Conservation (phyloP, 2,113 vertebrate species). For the Penelope pileata region DNA sequence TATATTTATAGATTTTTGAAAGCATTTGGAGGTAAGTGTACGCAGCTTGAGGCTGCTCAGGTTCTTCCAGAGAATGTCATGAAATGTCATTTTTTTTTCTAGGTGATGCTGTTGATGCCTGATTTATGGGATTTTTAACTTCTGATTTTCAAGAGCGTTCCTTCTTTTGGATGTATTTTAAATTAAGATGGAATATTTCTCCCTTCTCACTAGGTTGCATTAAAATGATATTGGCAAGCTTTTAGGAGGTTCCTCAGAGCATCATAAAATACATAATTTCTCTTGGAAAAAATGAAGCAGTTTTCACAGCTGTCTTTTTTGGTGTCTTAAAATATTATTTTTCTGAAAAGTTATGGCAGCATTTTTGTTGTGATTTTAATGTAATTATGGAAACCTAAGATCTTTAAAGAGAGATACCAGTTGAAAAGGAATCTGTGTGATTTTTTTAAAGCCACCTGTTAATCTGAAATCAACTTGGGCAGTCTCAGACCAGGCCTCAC, state of each 20-base stretch:
- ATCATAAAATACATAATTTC: constrained; percentile 49
- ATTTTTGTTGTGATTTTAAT: constrained; percentile 56
- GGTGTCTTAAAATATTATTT: constrained; percentile 22
- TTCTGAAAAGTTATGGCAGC: constrained; percentile 42
- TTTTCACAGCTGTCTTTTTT: constrained; percentile 56
- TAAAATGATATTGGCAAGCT: constrained; percentile 47
- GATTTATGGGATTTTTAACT: constrained; percentile 57
- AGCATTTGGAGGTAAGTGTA: constrained; percentile 67
- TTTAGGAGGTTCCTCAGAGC: constrained; percentile 59
- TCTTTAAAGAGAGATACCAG: constrained; percentile 47
- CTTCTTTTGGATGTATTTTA: constrained; percentile 60
- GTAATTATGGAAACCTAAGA: constrained; percentile 75
- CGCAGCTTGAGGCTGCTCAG: constrained; percentile 60
- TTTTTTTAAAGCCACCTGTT: constrained; percentile 49
- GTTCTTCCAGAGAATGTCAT: constrained; percentile 70
- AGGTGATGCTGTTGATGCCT: constrained; percentile 63
- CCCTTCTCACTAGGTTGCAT: constrained; percentile 43
- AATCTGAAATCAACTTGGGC: constrained; percentile 43
- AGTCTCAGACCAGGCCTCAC: constrained; percentile 2
- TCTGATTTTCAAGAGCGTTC: constrained; percentile 62
- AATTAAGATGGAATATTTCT: constrained; percentile 62
- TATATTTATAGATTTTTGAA: constrained; percentile 47
- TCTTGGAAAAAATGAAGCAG: constrained; percentile 5
- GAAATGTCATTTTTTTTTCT: constrained; percentile 69
- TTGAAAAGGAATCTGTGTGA: constrained; percentile 10